Conservation (phyloP, 2,113 vertebrate genomes). For the Caranx melampygus region DNA sequence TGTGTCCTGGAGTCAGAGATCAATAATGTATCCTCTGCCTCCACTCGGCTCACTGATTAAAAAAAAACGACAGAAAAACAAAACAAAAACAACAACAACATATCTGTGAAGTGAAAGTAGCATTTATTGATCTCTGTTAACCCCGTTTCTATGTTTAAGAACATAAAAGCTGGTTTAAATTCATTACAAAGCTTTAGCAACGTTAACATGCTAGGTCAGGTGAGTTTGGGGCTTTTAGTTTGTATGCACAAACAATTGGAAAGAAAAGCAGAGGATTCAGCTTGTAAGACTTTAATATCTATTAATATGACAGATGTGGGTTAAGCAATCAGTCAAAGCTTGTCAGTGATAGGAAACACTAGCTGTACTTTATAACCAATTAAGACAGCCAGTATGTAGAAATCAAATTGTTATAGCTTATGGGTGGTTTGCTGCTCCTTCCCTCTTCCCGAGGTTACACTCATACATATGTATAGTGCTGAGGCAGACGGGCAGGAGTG, state of each 20-base stretch:
- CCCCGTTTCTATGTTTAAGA: constrained; percentile 43
- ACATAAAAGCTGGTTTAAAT: constrained; percentile 27
- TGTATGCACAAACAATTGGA: constrained; percentile 1
- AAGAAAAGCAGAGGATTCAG: not conserved
- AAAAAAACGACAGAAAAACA: not conserved
- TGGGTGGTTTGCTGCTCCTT: constrained; percentile 35
- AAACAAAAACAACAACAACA: constrained; percentile 18
- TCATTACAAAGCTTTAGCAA: constrained; percentile 6
- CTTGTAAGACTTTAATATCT: not conserved
- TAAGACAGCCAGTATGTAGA: constrained; percentile 13
- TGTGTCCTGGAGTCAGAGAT: constrained; percentile 65
- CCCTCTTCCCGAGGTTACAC: constrained; percentile 30
- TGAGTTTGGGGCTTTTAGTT: not conserved
- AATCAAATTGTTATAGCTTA: constrained; percentile 19
- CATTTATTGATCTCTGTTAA: constrained; percentile 48
- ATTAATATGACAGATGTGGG: not conserved
- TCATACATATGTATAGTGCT: constrained; percentile 73
- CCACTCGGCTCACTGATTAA: constrained; percentile 31
- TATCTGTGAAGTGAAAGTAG: constrained; percentile 66
- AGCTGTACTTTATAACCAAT: constrained; percentile 3
- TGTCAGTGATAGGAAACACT: not conserved
- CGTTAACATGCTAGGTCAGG: not conserved
- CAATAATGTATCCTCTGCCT: constrained; percentile 67
- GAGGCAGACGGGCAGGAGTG: constrained; percentile 57
- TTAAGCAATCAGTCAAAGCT: not conserved